phyloP scores from a whole-genome alignment of 2,797 vertebrate species.

The Thamnophis elegans region DNA sequence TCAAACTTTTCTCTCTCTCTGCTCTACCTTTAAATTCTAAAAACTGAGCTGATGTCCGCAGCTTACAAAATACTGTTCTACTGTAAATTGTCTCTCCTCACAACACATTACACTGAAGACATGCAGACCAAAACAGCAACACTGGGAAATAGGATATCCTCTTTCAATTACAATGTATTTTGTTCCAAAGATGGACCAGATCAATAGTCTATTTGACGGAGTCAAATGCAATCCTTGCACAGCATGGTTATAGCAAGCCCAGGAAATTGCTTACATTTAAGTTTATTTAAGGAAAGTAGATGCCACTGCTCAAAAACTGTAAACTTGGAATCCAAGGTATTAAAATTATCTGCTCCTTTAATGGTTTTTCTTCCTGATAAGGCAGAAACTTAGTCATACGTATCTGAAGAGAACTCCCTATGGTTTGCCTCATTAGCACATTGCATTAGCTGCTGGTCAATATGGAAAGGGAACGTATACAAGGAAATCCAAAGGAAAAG shows the following conservation, averaged over 20 bases:
- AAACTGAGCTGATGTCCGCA: background rate
- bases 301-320: background rate
- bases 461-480: background rate
- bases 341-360: background rate
- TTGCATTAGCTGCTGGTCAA: background rate
- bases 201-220: background rate
- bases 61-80: background rate
- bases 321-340: background rate
- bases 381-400: background rate
- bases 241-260: background rate
- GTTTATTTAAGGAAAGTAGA: background rate
- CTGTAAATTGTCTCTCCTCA: background rate
- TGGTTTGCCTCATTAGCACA: background rate
- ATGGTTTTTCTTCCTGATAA: background rate
- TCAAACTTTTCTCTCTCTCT: background rate
- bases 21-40: background rate
- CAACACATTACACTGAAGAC: background rate
- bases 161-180: background rate
- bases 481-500: background rate
- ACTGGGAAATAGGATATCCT: background rate
- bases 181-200: background rate
- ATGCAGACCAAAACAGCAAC: too few species aligned
- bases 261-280: background rate
- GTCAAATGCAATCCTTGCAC: background rate
- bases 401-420: background rate